phyloP scores from a whole-genome alignment of 2,113 vertebrate genomes.

The Andinoacara biseriatus region DNA sequence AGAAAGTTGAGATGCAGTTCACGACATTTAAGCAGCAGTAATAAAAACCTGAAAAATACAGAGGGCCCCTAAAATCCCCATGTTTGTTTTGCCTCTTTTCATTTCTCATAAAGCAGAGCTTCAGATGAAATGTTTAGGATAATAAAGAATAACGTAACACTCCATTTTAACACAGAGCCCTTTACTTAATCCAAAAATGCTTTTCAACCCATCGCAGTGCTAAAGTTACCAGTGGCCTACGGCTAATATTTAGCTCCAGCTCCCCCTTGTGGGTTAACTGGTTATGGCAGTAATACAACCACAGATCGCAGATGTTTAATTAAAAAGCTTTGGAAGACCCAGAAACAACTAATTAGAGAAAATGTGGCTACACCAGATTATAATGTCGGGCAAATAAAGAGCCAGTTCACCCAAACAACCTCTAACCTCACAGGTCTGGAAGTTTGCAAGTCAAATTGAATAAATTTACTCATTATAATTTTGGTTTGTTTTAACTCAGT shows the following conservation, averaged over 20 bases:
- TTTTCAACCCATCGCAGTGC: neutral
- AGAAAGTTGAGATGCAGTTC: neutral
- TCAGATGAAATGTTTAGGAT: neutral
- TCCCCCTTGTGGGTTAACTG: neutral
- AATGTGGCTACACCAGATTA: neutral
- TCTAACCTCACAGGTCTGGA: neutral
- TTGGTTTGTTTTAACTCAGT: neutral
- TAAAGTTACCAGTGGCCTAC: neutral
- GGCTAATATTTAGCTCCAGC: neutral
- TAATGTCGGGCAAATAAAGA: neutral
- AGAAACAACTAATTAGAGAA: neutral
- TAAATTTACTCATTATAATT: neutral
- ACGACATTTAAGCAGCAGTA: neutral
- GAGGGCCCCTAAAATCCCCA: too few relatives aligned
- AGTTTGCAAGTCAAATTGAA: neutral
- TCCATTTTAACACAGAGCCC: neutral
- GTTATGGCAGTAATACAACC: neutral
- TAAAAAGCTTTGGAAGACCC: neutral
- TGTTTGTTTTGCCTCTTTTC: neutral
- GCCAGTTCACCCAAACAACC: neutral
- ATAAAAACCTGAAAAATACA: neutral
- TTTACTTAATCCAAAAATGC: neutral
- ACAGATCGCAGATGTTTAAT: neutral
- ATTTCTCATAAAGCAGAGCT: neutral
- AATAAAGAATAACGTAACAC: neutral